Evolutionary conservation across 1,140 invertebrate genomes (phyloP).

Genomic region (Neocloeon triangulifer): DNA sequence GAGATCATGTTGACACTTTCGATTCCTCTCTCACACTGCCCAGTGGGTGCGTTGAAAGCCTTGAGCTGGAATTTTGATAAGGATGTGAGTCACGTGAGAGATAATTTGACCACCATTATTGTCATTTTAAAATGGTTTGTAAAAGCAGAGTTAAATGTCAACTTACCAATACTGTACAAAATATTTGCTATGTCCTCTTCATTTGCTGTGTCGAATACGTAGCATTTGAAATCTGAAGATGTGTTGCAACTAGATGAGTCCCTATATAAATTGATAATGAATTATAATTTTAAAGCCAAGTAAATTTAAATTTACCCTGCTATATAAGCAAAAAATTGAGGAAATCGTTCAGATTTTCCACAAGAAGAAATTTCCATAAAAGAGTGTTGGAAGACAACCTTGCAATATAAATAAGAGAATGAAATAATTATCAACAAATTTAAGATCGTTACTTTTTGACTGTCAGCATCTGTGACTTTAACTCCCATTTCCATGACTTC

Average conservation of each 20-base stretch:
- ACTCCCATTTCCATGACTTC: slow-evolving; percentile 28
- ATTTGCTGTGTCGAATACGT: slow-evolving; percentile 25
- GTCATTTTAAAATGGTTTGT: too few species aligned
- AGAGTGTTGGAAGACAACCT: slow-evolving; percentile 24
- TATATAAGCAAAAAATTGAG: slow-evolving; percentile 34
- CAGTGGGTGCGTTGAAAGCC: slow-evolving; percentile 21
- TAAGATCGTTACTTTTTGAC: slow-evolving; percentile 18
- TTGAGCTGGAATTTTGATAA: slow-evolving; percentile 15
- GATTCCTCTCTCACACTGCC: slow-evolving; percentile 13
- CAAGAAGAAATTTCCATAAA: slow-evolving; percentile 42
- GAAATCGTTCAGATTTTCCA: slow-evolving; percentile 24
- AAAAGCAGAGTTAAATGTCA: too few species aligned
- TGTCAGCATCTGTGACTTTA: slow-evolving; percentile 17
- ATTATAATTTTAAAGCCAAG: slow-evolving; percentile 6
- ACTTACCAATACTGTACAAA: slow-evolving; percentile 15
- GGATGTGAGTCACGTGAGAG: too few species aligned
- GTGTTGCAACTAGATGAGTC: slow-evolving; percentile 24
- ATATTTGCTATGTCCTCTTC: slow-evolving; percentile 22
- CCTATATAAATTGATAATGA: too few species aligned
- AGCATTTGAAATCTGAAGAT: slow-evolving; percentile 27
- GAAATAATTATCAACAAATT: too few species aligned
- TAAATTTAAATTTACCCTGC: slow-evolving; percentile 22
- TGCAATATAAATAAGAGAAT: background rate
- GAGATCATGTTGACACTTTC: background rate
- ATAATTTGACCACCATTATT: too few species aligned